Evolutionary conservation across 2,888 invertebrate species (phyloP), one percentile per base, ranked within the genome.

Genomic region (Zootermopsis nevadensis): DNA sequence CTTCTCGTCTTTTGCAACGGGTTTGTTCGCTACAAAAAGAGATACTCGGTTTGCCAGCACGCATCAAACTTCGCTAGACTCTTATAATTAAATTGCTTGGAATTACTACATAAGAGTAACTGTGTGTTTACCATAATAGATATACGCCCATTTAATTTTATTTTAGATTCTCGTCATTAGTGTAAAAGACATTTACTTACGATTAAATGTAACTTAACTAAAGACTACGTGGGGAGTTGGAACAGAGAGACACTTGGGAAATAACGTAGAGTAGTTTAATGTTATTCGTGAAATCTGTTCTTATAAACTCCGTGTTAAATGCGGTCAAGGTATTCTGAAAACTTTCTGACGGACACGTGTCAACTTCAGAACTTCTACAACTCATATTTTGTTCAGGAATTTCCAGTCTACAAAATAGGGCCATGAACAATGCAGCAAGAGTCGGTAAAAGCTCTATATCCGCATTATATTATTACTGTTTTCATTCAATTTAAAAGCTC

Each of bases 191-290:
- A 69, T 69, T 69, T 33, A 69, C 33, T 69, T 69, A 33, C 19
- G 33, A 69, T 69, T 69, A 69, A 69, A 69, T 69, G 69, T 69
- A 69, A 69, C 19, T 33, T n/a, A 60, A 60, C 60, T 27, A 60
- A 60, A 27, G n/a, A 60, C 60, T 60, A 27, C n/a, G 8, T 27
- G 60, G 60, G 10, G 60, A 60, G 8, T 60, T n/a, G 27, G 19
- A 33, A 33, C 22, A 69, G 4, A 33, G 69, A 6, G 6, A 33
- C 69, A 0, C 33, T 69, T 33, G 69, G 69, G 69, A 69, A 69
- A 69, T 69, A 33, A 69, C 15, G 19, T 69, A 33, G 33, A 69
- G 69, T 69, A 69, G 69, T 30, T 15, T 33, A 31, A 6, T 31
- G 31, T 33, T 19, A 7, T 30, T 69, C 31, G 33, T 27, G 22